Evolutionary conservation across 2,888 invertebrate genomes (phyloP), one percentile per base, ranked within the genome.

Genomic region (Cantharis rufa): DNA sequence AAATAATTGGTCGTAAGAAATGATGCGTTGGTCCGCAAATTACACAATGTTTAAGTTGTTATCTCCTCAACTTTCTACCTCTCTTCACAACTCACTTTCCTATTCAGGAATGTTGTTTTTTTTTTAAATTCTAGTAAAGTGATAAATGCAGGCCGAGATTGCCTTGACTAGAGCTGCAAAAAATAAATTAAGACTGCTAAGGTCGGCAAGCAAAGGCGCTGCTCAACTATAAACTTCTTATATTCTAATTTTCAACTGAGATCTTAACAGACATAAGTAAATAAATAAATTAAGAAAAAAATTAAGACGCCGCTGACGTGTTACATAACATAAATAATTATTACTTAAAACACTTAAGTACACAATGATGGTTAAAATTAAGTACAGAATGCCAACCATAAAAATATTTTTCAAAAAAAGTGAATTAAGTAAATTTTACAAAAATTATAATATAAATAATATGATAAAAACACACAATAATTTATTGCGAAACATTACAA

Each of bases 21-120:
- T 86, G 85, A 87, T 86, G 85, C 87, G 86, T 87, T 88, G 88
- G 88, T 87, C 87, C 87, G 85, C 86, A 82, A 87, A 87, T 86
- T 86, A 87, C 86, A 87, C 83, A 82, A 83, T 48, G 48, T 48
- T 48, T 48, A 48, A 48, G 48, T 48, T 48, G 48, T 48, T 48
- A 48, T 48, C 48, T 48, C 48, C n/a, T 48, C n/a, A n/a, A 48
- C 48, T n/a, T 32, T 13, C 13, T 32, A 5, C 13, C 48, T 4
- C n/a, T 48, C 48, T 48, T 5, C 48, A 48, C 48, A 48, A 84
- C 81, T 86, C 84, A 83, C 86, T 86, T 86, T 66, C 64, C 64
- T 86, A 85, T 84, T 84, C 84, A 84, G 87, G 87, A 87, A 87
- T 87, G 87, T 87, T 84, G 85, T 85, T 85, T 86, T 85, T n/a